Base-by-base conservation (phyloP, 1,140 invertebrate genomes). In the Meteorus sp. region DNA sequence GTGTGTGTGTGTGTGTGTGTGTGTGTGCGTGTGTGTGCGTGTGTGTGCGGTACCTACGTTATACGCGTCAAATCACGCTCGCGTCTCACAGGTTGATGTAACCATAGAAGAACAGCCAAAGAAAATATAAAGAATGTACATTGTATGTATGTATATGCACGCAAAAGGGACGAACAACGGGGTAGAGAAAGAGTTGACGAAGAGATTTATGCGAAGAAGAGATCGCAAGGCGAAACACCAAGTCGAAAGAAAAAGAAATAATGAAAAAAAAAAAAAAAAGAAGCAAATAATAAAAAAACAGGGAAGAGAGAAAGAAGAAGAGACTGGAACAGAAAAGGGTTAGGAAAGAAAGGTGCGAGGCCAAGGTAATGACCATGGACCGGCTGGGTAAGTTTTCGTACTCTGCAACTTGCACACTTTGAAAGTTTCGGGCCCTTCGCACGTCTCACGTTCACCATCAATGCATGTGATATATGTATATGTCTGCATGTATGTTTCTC, bases 371-470 rank as follows among this genome's bases (percentile, higher is more conserved):
- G 44, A 48, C 29, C 43, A 44, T 52, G 53, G 53, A 44, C 53
- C 22, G 19, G 50, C 51, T 54, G 35, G 41, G 53, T 47, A 45
- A 55, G 33, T 55, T 55, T 55, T 55, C 52, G 52, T 54, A 58
- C 39, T 5, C 20, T n/a, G n/a, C n/a, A n/a, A 44, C 41, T 22
- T 22, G 41, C 9, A 22, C 29, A 22, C 29, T 17, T 22, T 27
- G 41, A 11, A 13, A 13, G 44, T 11, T 17, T 22, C 25, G 25
- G 41, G 31, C 41, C 20, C 45, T 43, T 53, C 22, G 47, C 1
- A 15, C 8, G 17, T 29, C 23, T 13, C 13, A 29, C 31, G 27
- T 50, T 22, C 31, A 50, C 17, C 47, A 50, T 29, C 23, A 25
- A 11, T 33, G 29, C 29, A 33, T 11, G 29, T 33, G 11, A 7